These are phyloP conservation scores for Pammene aurita DNA, from an alignment of 2,888 invertebrate species.

Conservation along the genomic window DNA sequence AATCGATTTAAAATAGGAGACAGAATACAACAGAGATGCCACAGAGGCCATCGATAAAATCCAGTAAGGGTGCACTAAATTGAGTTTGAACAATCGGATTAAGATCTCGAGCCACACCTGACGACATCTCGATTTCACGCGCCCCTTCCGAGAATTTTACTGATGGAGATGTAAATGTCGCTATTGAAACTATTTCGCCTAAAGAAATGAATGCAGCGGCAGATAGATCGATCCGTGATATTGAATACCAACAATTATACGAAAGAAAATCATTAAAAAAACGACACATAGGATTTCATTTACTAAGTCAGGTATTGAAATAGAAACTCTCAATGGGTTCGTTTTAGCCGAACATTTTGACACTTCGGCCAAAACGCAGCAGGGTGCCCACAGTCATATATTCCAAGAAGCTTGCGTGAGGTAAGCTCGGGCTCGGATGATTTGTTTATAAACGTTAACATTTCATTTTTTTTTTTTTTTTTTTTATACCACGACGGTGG, in stretches of 20 bases:
- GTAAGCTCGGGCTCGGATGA: slow-evolving; percentile 67
- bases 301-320: slow-evolving; percentile 27
- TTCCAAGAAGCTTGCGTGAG: slow-evolving; percentile 78
- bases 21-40: slow-evolving; percentile 19
- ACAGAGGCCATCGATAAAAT: slow-evolving; percentile 42
- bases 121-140: slow-evolving; percentile 70
- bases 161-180: slow-evolving; percentile 66
- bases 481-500: too few relatives aligned
- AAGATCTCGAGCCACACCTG: slow-evolving; percentile 67
- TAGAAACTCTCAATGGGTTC: slow-evolving; percentile 58
- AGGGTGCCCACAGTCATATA: slow-evolving; percentile 70
- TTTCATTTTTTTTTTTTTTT: too few relatives aligned
- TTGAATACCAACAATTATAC: slow-evolving; percentile 45
- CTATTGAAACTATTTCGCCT: slow-evolving; percentile 62
- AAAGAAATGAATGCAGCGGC: slow-evolving; percentile 58
- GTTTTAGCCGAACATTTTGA: slow-evolving; percentile 77
- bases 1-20: slow-evolving; percentile 22
- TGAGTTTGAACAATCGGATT: slow-evolving; percentile 58
- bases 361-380: slow-evolving; percentile 79
- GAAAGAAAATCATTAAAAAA: slow-evolving; percentile 25
- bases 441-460: slow-evolving; percentile 63
- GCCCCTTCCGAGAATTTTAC: slow-evolving; percentile 64
- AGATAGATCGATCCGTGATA: slow-evolving; percentile 68
- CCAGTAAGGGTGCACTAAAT: slow-evolving; percentile 50
- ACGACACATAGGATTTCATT: slow-evolving; percentile 32